A percentile compares a stretch with the other conserved stretches of the same genome.
phyloP scores from a whole-genome alignment of 2,888 invertebrate genomes.

The Acleris sparsana region DNA sequence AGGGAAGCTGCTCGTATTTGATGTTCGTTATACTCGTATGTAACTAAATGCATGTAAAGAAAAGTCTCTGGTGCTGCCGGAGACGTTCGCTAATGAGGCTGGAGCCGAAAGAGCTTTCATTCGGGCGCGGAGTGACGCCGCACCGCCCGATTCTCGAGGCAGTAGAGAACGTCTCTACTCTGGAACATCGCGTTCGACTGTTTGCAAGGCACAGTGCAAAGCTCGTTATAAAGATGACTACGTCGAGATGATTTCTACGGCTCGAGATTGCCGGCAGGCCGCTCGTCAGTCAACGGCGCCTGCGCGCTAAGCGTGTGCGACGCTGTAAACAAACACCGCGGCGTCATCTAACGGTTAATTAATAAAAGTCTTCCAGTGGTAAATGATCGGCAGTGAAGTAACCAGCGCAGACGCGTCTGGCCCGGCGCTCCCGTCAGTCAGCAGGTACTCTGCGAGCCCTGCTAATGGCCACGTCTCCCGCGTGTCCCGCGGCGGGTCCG shows the following conservation, averaged over 20 bases:
- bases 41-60: too few relatives aligned
- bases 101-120: conserved; percentile 7
- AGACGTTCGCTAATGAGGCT: conserved; percentile 11
- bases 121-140: conserved; percentile 11
- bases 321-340: conserved; percentile 1
- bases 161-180: too few relatives aligned
- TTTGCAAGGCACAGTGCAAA: too few relatives aligned
- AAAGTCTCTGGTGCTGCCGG: conserved; percentile 1
- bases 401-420: not conserved
- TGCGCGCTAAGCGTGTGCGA: not conserved
- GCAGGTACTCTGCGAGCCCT: not conserved
- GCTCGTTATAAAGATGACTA: too few relatives aligned
- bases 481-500: too few relatives aligned
- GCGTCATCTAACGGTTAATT: conserved; percentile 28
- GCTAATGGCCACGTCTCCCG: not conserved
- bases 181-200: too few relatives aligned
- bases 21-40: too few relatives aligned
- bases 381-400: conserved; percentile 17
- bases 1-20: too few relatives aligned
- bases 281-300: conserved; percentile 13
- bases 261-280: not conserved
- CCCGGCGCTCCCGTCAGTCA: conserved; percentile 12
- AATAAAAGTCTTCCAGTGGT: conserved; percentile 25
- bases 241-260: too few relatives aligned
- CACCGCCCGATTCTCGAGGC: too few relatives aligned